Evolutionary conservation across 2,888 invertebrate species (phyloP).

Genomic region (Ferdinandea cuprea): DNA sequence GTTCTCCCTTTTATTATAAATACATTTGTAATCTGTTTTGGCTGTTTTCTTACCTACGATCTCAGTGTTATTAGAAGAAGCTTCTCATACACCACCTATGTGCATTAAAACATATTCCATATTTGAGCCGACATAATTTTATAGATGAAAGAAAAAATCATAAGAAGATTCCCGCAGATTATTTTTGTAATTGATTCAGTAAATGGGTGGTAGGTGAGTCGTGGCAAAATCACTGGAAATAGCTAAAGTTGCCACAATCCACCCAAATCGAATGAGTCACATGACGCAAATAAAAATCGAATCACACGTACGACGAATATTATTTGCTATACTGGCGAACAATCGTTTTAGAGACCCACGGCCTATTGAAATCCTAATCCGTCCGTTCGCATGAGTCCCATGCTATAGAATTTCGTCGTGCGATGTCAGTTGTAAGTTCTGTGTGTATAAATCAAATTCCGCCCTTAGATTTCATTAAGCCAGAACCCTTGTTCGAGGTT

Average conservation of each 20-base stretch:
- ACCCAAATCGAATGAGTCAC: slow-evolving; percentile 55
- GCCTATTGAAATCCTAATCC: slow-evolving; percentile 44
- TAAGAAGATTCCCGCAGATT: slow-evolving; percentile 53
- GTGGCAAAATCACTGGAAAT: slow-evolving; percentile 10
- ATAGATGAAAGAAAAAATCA: background rate
- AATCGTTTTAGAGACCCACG: slow-evolving; percentile 52
- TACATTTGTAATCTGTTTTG: no score
- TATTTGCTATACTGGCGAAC: slow-evolving; percentile 25
- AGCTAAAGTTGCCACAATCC: slow-evolving; percentile 18
- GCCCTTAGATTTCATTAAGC: slow-evolving; percentile 72
- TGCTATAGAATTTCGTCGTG: slow-evolving; percentile 33
- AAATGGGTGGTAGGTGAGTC: slow-evolving; percentile 28
- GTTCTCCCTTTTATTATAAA: no score
- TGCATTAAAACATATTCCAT: no score
- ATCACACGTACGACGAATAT: slow-evolving; percentile 39
- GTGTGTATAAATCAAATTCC: slow-evolving; percentile 68
- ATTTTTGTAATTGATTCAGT: slow-evolving; percentile 51
- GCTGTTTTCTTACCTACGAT: no score
- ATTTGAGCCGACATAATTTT: background rate
- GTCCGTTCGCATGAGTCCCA: no score
- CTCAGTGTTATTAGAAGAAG: no score
- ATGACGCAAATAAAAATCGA: slow-evolving; percentile 50
- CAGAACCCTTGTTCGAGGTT: slow-evolving; percentile 59
- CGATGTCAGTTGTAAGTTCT: slow-evolving; percentile 60
- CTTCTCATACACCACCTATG: no score